phyloP scores from a whole-genome alignment of 2,113 vertebrate species.

The Oncorhynchus kisutch region DNA sequence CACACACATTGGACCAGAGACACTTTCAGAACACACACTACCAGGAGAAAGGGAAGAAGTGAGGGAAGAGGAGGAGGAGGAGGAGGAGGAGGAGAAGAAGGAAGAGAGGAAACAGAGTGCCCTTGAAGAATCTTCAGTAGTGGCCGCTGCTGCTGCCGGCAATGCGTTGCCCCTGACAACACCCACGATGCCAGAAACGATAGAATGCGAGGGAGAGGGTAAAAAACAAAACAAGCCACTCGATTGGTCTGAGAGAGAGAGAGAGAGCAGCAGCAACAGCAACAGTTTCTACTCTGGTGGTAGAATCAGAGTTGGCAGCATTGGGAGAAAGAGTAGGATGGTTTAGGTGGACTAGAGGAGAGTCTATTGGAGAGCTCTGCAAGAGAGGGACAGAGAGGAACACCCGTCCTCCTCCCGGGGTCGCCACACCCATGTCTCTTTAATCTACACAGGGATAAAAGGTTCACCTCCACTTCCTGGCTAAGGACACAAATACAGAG shows the following conservation, averaged over 20 bases:
- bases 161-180: slow-evolving; percentile 72
- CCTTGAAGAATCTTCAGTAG: slow-evolving; percentile 65
- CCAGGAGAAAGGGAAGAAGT: slow-evolving; percentile 36
- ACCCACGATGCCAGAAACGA: slow-evolving; percentile 74
- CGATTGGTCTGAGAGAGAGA: slow-evolving; percentile 48
- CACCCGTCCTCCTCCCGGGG: not conserved
- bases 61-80: not conserved
- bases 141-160: slow-evolving; percentile 32
- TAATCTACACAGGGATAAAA: slow-evolving; percentile 54
- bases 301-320: slow-evolving; percentile 41
- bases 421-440: slow-evolving; percentile 32
- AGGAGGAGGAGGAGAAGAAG: no score
- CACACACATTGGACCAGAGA: not conserved
- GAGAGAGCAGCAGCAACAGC: not conserved
- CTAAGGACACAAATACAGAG: slow-evolving; percentile 4
- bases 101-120: slow-evolving; percentile 47
- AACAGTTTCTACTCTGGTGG: slow-evolving; percentile 30
- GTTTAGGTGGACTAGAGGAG: slow-evolving; percentile 32
- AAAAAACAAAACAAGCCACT: slow-evolving; percentile 49
- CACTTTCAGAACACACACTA: slow-evolving; percentile 22
- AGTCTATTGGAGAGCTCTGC: slow-evolving; percentile 31
- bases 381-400: slow-evolving; percentile 30
- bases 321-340: not conserved
- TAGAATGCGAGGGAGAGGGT: slow-evolving; percentile 65
- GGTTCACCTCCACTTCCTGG: slow-evolving; percentile 56